Conservation (phyloP, 2,113 vertebrate genomes). For the Azemiops feae region DNA sequence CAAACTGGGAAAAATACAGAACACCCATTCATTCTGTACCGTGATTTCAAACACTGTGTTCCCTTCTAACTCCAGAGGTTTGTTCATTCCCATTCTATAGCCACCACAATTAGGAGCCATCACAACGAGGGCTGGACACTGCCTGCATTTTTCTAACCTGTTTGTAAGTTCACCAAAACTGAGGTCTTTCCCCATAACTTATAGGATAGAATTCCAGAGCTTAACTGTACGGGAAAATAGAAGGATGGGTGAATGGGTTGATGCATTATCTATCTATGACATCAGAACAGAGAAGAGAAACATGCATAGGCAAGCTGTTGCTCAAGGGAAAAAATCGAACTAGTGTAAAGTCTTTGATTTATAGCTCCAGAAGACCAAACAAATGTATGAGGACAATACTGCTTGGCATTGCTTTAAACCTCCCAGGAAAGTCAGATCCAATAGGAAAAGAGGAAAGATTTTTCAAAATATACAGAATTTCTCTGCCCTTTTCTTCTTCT, state of each 20-base stretch:
- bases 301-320: not conserved
- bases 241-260: not conserved
- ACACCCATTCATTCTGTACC: not conserved
- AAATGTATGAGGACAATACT: not conserved
- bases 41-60: not conserved
- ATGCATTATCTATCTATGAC: not conserved
- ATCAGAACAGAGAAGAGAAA: not conserved
- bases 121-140: not conserved
- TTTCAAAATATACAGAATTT: not conserved
- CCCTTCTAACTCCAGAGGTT: not conserved
- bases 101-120: not conserved
- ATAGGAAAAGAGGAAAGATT: not conserved
- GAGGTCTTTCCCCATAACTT: not conserved
- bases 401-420: constrained; percentile 9
- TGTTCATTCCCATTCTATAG: not conserved
- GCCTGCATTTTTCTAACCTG: not conserved
- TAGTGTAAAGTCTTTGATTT: not conserved
- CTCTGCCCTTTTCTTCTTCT: not conserved
- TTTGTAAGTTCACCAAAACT: not conserved
- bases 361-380: constrained; percentile 14
- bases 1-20: not conserved
- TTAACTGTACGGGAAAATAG: not conserved
- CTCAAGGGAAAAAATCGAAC: not conserved
- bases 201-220: not conserved
- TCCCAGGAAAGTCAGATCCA: not conserved